Percentiles rank a stretch among this genome's conserved stretches.
These are phyloP conservation scores for Drosophila nebulosa DNA, from an alignment of 1,140 invertebrate genomes.

Conservation along the genomic window DNA sequence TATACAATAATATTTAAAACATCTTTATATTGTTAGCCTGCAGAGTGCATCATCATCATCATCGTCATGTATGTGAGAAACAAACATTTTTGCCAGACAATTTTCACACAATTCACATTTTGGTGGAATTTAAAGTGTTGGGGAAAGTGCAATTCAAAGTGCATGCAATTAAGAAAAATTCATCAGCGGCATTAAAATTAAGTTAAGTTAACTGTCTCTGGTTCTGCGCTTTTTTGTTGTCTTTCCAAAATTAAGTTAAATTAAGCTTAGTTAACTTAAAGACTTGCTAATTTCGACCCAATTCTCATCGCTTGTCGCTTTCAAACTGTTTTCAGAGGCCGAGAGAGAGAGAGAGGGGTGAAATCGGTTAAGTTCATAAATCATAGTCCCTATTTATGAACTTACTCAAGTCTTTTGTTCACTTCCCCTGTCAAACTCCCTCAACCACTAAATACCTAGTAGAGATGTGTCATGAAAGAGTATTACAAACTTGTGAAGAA, in stretches of 20 bases:
- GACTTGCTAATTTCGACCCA: constrained; percentile 70
- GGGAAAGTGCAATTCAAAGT: constrained; percentile 38
- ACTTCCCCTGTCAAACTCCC: constrained; percentile 21
- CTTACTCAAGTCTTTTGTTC: constrained; percentile 50
- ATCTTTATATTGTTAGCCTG: constrained; percentile 59
- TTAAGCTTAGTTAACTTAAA: constrained; percentile 46
- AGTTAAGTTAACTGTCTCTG: neutral
- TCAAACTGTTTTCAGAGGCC: constrained; percentile 8
- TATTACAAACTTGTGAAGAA: neutral
- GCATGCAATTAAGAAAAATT: neutral
- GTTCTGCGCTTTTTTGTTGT: neutral
- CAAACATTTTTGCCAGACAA: constrained; percentile 16
- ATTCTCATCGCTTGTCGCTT: constrained; percentile 52
- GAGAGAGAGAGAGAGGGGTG: neutral
- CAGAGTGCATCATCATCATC: constrained; percentile 21
- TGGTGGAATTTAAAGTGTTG: constrained; percentile 13
- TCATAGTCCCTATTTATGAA: constrained; percentile 48
- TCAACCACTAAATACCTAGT: neutral
- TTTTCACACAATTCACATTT: constrained; percentile 56
- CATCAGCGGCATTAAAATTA: neutral
- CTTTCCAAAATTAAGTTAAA: constrained; percentile 34
- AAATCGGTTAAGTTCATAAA: constrained; percentile 51
- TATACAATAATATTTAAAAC: constrained; percentile 69
- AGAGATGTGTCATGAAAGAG: neutral
- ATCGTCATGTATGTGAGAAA: constrained; percentile 50